phyloP scores from a whole-genome alignment of 2,797 vertebrate genomes.

The Nyctalus aviator region DNA sequence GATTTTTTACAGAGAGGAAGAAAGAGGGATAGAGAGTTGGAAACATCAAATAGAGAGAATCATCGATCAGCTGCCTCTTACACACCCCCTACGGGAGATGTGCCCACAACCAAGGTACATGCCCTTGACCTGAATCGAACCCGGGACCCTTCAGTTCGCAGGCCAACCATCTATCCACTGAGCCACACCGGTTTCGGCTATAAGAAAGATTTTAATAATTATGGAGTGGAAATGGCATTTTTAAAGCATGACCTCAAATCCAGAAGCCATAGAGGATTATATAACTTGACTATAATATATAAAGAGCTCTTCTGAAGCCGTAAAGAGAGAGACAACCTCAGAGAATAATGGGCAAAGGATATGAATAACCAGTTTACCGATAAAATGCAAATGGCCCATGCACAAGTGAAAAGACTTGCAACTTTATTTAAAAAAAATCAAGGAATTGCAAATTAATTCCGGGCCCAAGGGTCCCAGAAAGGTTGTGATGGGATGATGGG shows the following conservation, averaged over 20 bases:
- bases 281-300: neutral
- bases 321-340: slow-evolving; percentile 6
- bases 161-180: too few relatives aligned
- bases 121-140: too few relatives aligned
- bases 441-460: slow-evolving; percentile 11
- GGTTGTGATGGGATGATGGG: neutral
- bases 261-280: neutral
- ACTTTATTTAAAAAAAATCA: neutral
- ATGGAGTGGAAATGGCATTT: neutral
- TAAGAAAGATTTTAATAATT: slow-evolving; percentile 10
- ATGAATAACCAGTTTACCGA: neutral
- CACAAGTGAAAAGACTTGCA: slow-evolving; percentile 4
- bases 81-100: too few relatives aligned
- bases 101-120: too few relatives aligned
- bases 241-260: slow-evolving; percentile 23
- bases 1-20: too few relatives aligned
- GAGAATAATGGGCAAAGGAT: slow-evolving; percentile 29
- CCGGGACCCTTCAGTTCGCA: too few relatives aligned
- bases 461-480: neutral
- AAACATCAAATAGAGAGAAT: too few relatives aligned
- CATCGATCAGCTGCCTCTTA: too few relatives aligned
- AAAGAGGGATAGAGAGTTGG: too few relatives aligned
- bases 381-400: slow-evolving; percentile 3
- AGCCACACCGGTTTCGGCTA: neutral
- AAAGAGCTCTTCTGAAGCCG: slow-evolving; percentile 39